phyloP scores from a whole-genome alignment of 2,113 vertebrate species.

The Phylloscopus trochiloides region DNA sequence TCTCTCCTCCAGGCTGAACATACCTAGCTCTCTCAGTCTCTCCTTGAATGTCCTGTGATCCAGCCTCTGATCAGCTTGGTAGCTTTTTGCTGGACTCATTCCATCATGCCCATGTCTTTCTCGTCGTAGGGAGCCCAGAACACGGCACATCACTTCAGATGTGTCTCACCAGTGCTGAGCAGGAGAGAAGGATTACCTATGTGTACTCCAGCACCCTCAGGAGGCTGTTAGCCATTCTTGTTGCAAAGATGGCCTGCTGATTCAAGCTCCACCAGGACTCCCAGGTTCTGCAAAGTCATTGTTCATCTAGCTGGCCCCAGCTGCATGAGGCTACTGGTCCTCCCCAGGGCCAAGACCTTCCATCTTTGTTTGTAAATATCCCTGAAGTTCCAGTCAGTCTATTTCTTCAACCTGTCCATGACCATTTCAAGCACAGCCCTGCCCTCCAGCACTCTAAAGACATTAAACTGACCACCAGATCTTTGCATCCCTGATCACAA shows the following conservation, averaged over 20 bases:
- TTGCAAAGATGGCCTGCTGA: neutral
- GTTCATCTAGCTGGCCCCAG: neutral
- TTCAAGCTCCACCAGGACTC: neutral
- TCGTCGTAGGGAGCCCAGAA: rapidly evolving
- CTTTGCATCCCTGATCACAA: neutral
- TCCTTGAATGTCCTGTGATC: neutral
- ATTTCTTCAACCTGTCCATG: neutral
- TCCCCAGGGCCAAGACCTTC: neutral
- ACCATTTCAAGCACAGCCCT: neutral
- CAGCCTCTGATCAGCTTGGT: neutral
- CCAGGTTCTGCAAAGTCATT: neutral
- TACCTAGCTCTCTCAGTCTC: neutral
- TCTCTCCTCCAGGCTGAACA: neutral
- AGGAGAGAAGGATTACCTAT: neutral
- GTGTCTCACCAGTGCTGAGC: neutral
- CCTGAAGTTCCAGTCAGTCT: neutral
- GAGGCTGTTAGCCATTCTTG: no score
- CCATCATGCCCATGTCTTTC: neutral
- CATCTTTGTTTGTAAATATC: neutral
- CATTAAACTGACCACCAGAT: neutral
- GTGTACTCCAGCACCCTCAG: neutral
- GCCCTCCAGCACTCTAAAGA: neutral
- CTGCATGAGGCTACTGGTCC: neutral
- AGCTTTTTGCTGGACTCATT: neutral
- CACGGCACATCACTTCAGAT: neutral